Evolutionary conservation across 2,888 invertebrate species (phyloP).

Genomic region (Sarcophaga rosellei): DNA sequence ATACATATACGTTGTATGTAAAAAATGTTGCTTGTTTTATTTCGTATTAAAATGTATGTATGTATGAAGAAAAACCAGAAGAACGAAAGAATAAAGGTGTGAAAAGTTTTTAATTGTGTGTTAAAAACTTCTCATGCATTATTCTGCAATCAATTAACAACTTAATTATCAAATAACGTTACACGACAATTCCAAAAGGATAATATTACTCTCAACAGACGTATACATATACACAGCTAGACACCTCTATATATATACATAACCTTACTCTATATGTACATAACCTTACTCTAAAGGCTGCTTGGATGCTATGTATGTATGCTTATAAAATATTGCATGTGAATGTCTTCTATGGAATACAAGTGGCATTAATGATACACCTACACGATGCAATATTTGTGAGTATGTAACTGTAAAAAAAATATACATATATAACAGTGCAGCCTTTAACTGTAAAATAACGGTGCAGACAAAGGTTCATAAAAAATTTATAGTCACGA

Average conservation of each 20-base stretch:
- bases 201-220: constrained; percentile 9
- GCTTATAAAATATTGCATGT: not conserved
- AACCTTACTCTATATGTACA: not conserved
- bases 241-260: no score
- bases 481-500: constrained; percentile 63
- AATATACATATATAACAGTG: not conserved
- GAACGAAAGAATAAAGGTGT: not conserved
- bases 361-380: constrained; percentile 20
- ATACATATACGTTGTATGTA: no score
- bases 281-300: not conserved
- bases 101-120: constrained; percentile 64
- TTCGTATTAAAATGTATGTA: not conserved
- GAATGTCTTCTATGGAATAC: constrained; percentile 4
- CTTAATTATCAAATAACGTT: constrained; percentile 58
- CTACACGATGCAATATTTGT: constrained; percentile 12
- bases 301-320: not conserved
- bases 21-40: not conserved
- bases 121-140: constrained; percentile 63
- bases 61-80: not conserved
- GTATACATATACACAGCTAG: not conserved
- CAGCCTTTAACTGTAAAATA: constrained; percentile 22
- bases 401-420: not conserved
- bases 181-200: constrained; percentile 28
- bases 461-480: constrained; percentile 54
- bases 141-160: constrained; percentile 67